phyloP scores from a whole-genome alignment of 2,113 vertebrate species.

The Thamnaconus septentrionalis region DNA sequence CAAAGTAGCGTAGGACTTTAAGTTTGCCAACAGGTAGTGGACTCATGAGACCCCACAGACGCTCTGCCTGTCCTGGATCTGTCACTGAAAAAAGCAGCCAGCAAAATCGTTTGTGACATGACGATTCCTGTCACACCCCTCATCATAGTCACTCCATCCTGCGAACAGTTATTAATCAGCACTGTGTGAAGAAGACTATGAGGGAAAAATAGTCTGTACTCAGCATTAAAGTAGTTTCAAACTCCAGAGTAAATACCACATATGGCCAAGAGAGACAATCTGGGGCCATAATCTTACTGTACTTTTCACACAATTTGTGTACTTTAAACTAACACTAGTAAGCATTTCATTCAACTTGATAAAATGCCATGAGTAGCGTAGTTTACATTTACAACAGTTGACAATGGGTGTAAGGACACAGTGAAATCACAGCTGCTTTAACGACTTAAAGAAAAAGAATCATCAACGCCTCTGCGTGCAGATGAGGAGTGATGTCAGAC shows the following conservation, averaged over 20 bases:
- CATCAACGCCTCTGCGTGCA: constrained; percentile 12
- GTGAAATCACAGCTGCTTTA: background rate
- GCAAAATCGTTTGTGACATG: constrained; percentile 10
- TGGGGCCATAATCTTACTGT: too few relatives aligned
- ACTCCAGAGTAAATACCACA: background rate
- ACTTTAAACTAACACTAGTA: background rate
- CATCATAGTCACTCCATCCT: too few relatives aligned
- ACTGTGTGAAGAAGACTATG: too few relatives aligned
- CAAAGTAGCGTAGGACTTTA: constrained; percentile 16
- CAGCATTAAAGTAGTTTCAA: too few relatives aligned
- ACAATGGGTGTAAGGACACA: constrained; percentile 1
- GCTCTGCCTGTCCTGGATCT: constrained; percentile 47
- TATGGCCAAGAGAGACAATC: background rate
- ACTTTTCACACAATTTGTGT: too few relatives aligned
- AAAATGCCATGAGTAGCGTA: constrained; percentile 10
- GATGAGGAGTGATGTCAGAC: constrained; percentile 20
- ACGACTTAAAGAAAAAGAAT: background rate
- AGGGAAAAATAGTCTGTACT: too few relatives aligned
- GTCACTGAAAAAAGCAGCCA: constrained; percentile 28
- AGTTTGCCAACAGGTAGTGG: constrained; percentile 41
- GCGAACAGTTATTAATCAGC: too few relatives aligned
- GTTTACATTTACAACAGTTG: background rate
- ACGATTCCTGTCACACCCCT: background rate
- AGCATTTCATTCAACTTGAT: constrained; percentile 3
- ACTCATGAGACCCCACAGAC: constrained; percentile 14